Base-by-base conservation (phyloP, 2,113 vertebrate species). In the Cyanocitta stelleri region DNA sequence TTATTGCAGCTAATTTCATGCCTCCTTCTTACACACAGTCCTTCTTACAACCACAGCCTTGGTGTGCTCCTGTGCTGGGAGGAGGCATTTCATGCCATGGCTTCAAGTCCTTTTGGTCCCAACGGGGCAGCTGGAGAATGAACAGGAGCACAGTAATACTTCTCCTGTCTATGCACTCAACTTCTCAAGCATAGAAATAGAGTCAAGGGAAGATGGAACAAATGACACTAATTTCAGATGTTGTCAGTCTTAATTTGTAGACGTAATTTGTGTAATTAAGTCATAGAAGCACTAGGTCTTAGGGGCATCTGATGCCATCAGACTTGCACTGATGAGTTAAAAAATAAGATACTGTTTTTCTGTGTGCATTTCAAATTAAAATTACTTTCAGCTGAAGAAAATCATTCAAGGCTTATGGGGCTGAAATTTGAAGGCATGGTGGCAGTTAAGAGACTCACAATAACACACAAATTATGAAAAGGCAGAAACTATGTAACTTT, bases 1-100 rank as follows among this genome's bases (percentile, higher is more conserved):
- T n/a, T 82, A 49, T 76, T 79, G 37, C 64, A 78, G 73, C 43
- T 95, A 49, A 88, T 89, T 95, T 96, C 90, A 87, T 49, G 48
- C 69, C 33, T 94, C 62, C 33, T 66, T 44, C 27, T 69, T 46
- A 44, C 8, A 62, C 54, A 39, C 15, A 27, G 8, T 23, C 26
- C 17, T 64, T 66, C 46, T 62, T 49, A 37, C 11, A 63, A 43
- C 18, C 35, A 10, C 1, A 2, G 43, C 43, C 12, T n/a, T 6
- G 1, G 26, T 29, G 29, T 37, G 27, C 41, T 37, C 11, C 21
- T 32, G 3, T 14, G 8, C 22, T 59, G 16, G 26, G 14, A 66
- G 7, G 16, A 18, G 3, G 6, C 2, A 1, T 67, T 81, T 51
- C 35, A 21, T 32, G 16, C 43, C 32, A 7, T 7, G 21, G 37